Evolutionary conservation across 2,888 invertebrate species (phyloP), one percentile per base, ranked within the genome.

Genomic region (Drosophila flavopinicola): DNA sequence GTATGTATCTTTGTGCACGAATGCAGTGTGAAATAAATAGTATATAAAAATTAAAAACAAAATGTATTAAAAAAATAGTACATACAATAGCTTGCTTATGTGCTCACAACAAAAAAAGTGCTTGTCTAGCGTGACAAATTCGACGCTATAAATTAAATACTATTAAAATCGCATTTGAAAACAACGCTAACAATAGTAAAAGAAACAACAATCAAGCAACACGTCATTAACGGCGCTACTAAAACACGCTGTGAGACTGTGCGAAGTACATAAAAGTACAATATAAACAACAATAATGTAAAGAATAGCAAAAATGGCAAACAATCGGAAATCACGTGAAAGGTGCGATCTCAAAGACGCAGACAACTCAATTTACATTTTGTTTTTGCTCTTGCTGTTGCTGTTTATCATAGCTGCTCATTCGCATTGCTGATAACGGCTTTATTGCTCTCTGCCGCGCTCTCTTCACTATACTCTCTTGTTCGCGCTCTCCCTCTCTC

Each of bases 341-440:
- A 45, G 38, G 24, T 53, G 17, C 49, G 44, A 63, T 48, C 33
- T 24, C 29, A 49, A 10, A 29, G 42, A 25, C 11, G 23, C 32
- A 4, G 11, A 70, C 57, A 71, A 20, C 57, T 65, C 42, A 42
- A 68, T 64, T 56, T 37, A 20, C 39, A 32, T 24, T 41, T 32
- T 25, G 23, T 15, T 47, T 54, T 54, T 13, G 35, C 29, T 27
- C 15, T 42, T n/a, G n/a, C n/a, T n/a, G n/a, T n/a, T n/a, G n/a
- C n/a, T n/a, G n/a, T 39, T 51, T 56, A 42, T 54, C 47, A 17
- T 6, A n/a, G 27, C 17, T 25, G 13, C 38, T 32, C 17, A 13
- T 3, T 10, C 10, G 10, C 38, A 4, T 7, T 7, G 30, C 54
- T 73, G 69, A 70, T 70, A 70, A 69, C 74, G 60, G 48, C 38